phyloP scores from a whole-genome alignment of 2,113 vertebrate species.

The Pterocles gutturalis region DNA sequence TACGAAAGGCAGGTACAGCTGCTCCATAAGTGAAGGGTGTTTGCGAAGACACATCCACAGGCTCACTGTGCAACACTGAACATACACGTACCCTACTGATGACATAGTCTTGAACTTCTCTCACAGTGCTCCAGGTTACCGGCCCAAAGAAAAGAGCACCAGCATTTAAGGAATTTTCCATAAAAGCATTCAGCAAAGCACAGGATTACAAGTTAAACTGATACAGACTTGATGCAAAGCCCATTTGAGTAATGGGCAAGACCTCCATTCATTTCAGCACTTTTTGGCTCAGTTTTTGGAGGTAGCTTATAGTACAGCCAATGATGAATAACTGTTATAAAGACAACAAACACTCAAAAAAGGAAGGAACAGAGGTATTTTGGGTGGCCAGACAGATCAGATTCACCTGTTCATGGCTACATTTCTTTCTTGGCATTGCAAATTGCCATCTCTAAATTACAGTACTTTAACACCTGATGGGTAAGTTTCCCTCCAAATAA shows the following conservation, averaged over 20 bases:
- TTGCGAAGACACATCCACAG: not conserved
- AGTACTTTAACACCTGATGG: not conserved
- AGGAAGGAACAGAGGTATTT: not conserved
- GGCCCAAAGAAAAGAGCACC: not conserved
- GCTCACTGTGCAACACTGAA: not conserved
- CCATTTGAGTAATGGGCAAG: not conserved
- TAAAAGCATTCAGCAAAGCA: not conserved
- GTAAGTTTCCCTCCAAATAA: conserved; percentile 16
- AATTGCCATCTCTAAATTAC: not conserved
- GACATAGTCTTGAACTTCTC: not conserved
- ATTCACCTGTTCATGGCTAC: not conserved
- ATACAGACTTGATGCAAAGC: not conserved
- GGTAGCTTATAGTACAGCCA: not conserved
- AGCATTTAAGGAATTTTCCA: not conserved
- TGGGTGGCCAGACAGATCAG: not conserved
- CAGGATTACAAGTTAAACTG: not conserved
- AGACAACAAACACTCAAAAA: not conserved
- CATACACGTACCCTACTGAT: rapidly evolving
- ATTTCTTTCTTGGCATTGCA: not conserved
- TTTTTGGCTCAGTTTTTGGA: not conserved
- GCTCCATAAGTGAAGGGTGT: not conserved
- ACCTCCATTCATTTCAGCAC: not conserved
- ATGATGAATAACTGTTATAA: not conserved
- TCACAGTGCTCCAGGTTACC: rapidly evolving
- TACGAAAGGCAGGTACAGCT: not conserved